Evolutionary conservation across 2,113 vertebrate genomes (phyloP).

Genomic region (Dicrurus megarhynchus): DNA sequence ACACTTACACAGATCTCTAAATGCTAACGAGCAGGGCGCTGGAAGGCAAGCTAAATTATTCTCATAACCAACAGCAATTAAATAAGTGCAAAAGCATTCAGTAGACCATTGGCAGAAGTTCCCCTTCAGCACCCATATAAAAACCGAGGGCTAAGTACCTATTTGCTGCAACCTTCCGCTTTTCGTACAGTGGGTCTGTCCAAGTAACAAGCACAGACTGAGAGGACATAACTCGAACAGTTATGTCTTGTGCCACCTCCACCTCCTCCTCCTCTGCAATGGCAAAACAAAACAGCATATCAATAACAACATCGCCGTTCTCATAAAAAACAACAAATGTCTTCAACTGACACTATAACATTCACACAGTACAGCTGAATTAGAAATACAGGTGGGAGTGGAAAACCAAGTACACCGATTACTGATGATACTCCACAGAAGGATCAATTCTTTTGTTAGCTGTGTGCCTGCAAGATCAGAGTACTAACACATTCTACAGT

Average conservation of each 20-base stretch:
- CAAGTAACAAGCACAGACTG: slow-evolving; percentile 93
- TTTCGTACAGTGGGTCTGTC: slow-evolving; percentile 88
- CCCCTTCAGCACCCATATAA: background rate
- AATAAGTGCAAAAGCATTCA: background rate
- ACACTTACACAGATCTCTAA: background rate
- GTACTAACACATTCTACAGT: background rate
- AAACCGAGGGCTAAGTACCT: slow-evolving; percentile 61
- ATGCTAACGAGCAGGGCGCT: accelerated
- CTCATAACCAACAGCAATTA: background rate
- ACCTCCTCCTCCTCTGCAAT: slow-evolving; percentile 84
- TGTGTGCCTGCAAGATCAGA: background rate
- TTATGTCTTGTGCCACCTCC: slow-evolving; percentile 84
- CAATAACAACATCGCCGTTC: background rate
- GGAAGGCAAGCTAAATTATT: background rate
- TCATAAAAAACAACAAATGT: background rate
- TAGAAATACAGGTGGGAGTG: background rate
- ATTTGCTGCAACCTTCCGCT: slow-evolving; percentile 72
- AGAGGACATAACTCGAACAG: slow-evolving; percentile 92
- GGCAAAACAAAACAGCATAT: background rate
- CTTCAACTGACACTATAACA: background rate
- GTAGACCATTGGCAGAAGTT: background rate
- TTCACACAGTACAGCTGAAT: background rate
- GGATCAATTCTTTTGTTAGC: background rate
- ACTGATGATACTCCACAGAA: background rate
- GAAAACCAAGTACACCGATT: background rate